These are phyloP conservation scores for Rallus crepitans DNA, from an alignment of 2,797 vertebrate species.

Conservation along the genomic window DNA sequence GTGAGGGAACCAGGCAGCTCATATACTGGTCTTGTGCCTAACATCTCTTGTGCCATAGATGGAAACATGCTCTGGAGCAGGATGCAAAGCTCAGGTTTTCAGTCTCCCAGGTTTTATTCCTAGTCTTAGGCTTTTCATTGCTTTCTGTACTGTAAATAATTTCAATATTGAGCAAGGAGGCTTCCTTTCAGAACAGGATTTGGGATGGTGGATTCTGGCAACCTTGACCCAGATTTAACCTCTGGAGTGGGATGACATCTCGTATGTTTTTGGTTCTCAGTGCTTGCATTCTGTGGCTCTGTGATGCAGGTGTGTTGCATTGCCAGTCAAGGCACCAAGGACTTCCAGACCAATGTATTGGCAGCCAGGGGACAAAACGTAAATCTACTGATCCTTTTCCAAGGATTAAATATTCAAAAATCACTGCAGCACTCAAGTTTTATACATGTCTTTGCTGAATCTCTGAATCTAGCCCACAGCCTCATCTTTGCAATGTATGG, in stretches of 20 bases:
- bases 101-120: not conserved
- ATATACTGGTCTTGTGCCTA: not conserved
- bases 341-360: not conserved
- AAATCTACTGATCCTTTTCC: not conserved
- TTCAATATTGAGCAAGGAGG: not conserved
- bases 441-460: not conserved
- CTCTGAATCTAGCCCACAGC: not conserved
- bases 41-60: fast-evolving
- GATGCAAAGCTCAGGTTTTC: not conserved
- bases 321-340: not conserved
- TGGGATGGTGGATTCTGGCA: not conserved
- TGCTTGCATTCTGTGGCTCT: not conserved
- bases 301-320: fast-evolving
- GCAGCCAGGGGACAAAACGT: fast-evolving
- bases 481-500: not conserved
- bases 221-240: not conserved
- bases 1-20: not conserved
- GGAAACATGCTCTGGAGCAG: not conserved
- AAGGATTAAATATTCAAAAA: not conserved
- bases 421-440: not conserved
- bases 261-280: not conserved
- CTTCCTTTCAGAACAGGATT: not conserved
- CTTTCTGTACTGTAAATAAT: not conserved
- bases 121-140: not conserved
- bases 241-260: not conserved